A percentile compares a stretch with the other conserved stretches of the same genome.
Conservation (phyloP, 2,888 invertebrate species). For the Cyclophora punctaria region DNA sequence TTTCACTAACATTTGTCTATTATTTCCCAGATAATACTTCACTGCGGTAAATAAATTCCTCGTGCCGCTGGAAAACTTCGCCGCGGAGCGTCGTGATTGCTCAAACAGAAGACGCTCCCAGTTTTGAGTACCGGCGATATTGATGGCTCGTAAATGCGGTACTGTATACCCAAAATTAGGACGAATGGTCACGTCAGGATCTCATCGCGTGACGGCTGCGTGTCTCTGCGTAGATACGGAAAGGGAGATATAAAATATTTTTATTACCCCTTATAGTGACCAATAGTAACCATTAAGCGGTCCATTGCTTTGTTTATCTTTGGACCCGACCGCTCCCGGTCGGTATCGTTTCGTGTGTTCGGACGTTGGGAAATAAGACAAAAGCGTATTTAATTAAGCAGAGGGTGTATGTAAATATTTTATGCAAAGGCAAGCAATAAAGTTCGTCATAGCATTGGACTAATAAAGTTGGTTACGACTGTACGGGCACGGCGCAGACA, state of each 20-base stretch:
- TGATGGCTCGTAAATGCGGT: constrained; percentile 28
- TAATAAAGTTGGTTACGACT: constrained; percentile 26
- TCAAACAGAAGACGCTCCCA: constrained; percentile 14
- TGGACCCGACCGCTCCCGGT: constrained; percentile 20
- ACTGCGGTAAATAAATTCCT: constrained; percentile 15
- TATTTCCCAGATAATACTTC: constrained; percentile 11
- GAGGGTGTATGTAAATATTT: constrained; percentile 16
- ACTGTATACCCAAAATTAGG: constrained; percentile 39
- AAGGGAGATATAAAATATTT: constrained; percentile 55
- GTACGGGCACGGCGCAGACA: constrained; percentile 11
- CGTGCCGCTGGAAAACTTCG: constrained; percentile 14
- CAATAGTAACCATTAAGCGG: constrained; percentile 47
- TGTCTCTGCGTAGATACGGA: constrained; percentile 28
- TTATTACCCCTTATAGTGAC: constrained; percentile 48
- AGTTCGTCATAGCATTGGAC: constrained; percentile 21
- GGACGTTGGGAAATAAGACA: constrained; percentile 4
- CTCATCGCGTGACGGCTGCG: constrained; percentile 45
- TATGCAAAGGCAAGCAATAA: constrained; percentile 28
- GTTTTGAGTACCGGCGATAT: constrained; percentile 25
- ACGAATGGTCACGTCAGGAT: constrained; percentile 40
- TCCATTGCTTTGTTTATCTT: constrained; percentile 50
- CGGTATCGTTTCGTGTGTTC: constrained; percentile 14
- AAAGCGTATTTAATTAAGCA: constrained; percentile 8
- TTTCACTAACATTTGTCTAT: constrained; percentile 17
- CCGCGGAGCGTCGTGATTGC: constrained; percentile 13